These are phyloP conservation scores for Drosophila mauritiana DNA, from an alignment of 1,140 invertebrate genomes.

Conservation along the genomic window DNA sequence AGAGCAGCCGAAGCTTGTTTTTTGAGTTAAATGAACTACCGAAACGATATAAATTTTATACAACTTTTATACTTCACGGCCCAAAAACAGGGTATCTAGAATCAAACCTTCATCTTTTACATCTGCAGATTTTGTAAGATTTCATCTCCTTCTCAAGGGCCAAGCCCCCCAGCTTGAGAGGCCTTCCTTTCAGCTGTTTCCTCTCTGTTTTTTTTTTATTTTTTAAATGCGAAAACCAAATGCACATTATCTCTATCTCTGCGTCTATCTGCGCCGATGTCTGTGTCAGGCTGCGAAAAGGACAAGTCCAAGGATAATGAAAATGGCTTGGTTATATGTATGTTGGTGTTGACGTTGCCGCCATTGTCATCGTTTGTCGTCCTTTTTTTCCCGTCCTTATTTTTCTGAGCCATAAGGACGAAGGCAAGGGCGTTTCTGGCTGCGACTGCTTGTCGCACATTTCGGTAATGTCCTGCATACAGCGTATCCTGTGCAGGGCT, in stretches of 20 bases:
- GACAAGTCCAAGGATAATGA: constrained; percentile 76
- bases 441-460: constrained; percentile 55
- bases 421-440: constrained; percentile 35
- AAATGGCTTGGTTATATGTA: constrained; percentile 54
- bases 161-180: constrained; percentile 30
- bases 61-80: too few species aligned
- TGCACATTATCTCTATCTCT: constrained; percentile 50
- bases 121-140: not conserved
- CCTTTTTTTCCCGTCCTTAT: constrained; percentile 3
- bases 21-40: too few species aligned
- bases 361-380: constrained; percentile 44
- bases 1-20: too few species aligned
- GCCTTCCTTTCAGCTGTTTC: constrained; percentile 12
- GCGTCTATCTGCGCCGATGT: constrained; percentile 38
- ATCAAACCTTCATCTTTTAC: not conserved
- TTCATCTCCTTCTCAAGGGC: constrained; percentile 3
- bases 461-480: constrained; percentile 47
- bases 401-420: constrained; percentile 34
- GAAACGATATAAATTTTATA: too few species aligned
- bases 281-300: constrained; percentile 50
- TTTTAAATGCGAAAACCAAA: constrained; percentile 75
- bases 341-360: constrained; percentile 46
- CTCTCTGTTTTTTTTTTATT: constrained; percentile 5
- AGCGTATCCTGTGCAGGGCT: constrained; percentile 8
- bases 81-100: not conserved